These are phyloP conservation scores for Limonius californicus DNA, from an alignment of 1,140 invertebrate species.

Conservation along the genomic window DNA sequence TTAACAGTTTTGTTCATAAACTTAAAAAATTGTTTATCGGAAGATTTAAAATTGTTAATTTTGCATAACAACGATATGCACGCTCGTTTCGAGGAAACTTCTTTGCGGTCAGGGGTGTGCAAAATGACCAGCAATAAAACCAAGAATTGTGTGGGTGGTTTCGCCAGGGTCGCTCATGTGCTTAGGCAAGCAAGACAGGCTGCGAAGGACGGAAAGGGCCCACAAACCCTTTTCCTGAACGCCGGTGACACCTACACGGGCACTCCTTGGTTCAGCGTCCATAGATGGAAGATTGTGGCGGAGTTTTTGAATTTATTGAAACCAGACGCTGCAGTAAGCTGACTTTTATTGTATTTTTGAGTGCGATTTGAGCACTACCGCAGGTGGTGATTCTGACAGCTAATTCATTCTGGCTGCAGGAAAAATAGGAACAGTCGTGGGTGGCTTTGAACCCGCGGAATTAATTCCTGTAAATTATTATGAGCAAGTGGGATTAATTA, in stretches of 20 bases:
- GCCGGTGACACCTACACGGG: constrained; percentile 90
- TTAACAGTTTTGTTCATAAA: too few species aligned
- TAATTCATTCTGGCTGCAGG: too few species aligned
- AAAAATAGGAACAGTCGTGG: too few species aligned
- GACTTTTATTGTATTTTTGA: too few species aligned
- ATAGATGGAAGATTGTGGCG: constrained; percentile 71
- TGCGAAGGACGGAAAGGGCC: constrained; percentile 51
- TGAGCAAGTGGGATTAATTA: too few species aligned
- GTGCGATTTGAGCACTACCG: too few species aligned
- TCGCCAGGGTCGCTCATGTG: constrained; percentile 67
- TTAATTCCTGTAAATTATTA: too few species aligned
- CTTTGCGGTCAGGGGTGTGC: constrained; percentile 27
- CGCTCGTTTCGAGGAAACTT: constrained; percentile 76
- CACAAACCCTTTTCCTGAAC: constrained; percentile 71
- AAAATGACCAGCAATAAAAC: constrained; percentile 28
- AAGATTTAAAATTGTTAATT: constrained; percentile 58
- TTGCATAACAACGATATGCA: constrained; percentile 92
- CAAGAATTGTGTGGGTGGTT: constrained; percentile 71
- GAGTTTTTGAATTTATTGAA: constrained; percentile 72
- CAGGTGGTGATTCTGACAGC: too few species aligned
- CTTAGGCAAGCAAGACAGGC: constrained; percentile 54
- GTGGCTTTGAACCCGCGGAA: too few species aligned
- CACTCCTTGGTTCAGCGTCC: constrained; percentile 75
- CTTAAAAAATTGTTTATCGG: too few species aligned
- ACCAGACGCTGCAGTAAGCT: constrained; percentile 83